Evolutionary conservation across 30 jellyfish, hydroid and myxozoan genomes (phyloP).

Genomic region (Cassiopea andromeda): DNA sequence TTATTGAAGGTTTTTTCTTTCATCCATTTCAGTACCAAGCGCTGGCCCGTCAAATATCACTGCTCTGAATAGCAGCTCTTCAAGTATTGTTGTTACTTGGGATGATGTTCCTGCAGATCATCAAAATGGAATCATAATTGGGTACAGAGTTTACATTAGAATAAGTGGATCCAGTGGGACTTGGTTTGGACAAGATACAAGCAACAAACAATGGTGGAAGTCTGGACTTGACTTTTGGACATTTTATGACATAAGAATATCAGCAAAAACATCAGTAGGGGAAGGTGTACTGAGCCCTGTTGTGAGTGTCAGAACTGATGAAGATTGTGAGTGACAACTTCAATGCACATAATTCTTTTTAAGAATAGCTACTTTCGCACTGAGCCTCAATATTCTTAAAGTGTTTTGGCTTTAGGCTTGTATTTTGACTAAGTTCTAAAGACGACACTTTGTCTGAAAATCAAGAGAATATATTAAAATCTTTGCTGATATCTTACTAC

Average conservation of each 20-base stretch:
- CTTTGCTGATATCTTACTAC: too few relatives aligned
- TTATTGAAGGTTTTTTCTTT: too few relatives aligned
- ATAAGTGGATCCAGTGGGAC: background rate
- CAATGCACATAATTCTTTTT: background rate
- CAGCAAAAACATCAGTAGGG: constrained; percentile 58
- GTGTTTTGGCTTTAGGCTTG: too few relatives aligned
- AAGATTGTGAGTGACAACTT: constrained; percentile 25
- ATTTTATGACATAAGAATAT: constrained; percentile 36
- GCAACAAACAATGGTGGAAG: constrained; percentile 7
- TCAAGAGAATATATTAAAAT: too few relatives aligned
- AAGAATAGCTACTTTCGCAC: too few relatives aligned
- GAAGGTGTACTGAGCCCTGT: constrained; percentile 33
- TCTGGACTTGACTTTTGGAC: constrained; percentile 54
- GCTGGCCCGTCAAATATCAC: constrained; percentile 15
- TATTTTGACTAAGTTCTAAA: too few relatives aligned
- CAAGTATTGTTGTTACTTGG: constrained; percentile 38
- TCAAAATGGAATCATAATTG: constrained; percentile 46
- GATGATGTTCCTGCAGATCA: constrained; percentile 31
- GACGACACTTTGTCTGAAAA: too few relatives aligned
- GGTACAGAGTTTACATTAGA: constrained; percentile 19
- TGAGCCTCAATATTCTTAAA: too few relatives aligned
- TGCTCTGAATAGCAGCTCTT: constrained; percentile 36
- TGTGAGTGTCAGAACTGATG: constrained; percentile 52
- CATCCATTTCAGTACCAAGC: constrained; percentile 21
- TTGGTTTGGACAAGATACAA: background rate